A percentile compares a stretch with the other conserved stretches of the same genome.
These are phyloP conservation scores for Hydrocynus forskahlii DNA, from an alignment of 2,797 vertebrate genomes.

Conservation along the genomic window DNA sequence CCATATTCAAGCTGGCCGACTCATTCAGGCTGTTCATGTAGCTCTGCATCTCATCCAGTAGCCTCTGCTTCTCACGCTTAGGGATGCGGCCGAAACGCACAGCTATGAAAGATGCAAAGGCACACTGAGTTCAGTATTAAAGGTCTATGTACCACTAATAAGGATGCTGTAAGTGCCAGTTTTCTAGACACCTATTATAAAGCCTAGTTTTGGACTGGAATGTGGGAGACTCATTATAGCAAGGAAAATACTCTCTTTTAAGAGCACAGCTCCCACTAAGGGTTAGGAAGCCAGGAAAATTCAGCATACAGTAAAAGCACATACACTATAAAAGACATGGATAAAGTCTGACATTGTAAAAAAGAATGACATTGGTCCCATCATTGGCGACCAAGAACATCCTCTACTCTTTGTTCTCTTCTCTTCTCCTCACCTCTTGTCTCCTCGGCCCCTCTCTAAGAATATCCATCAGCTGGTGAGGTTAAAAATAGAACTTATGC, in stretches of 20 bases:
- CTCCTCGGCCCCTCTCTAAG: constrained; percentile 52
- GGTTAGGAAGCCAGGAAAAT: not conserved
- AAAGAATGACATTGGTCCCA: not conserved
- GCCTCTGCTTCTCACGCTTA: constrained; percentile 72
- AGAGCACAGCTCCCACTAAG: too few relatives aligned
- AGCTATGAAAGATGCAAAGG: constrained; percentile 55
- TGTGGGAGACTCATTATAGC: too few relatives aligned
- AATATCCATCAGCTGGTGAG: constrained; percentile 78
- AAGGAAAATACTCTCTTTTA: too few relatives aligned
- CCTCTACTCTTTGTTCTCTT: constrained; percentile 6
- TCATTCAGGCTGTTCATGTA: constrained; percentile 73
- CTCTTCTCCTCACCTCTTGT: constrained; percentile 52
- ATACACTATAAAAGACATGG: not conserved
- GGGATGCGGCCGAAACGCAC: constrained; percentile 74
- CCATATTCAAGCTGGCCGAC: constrained; percentile 56
- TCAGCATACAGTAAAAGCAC: not conserved
- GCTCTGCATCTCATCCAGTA: constrained; percentile 73
- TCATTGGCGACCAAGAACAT: not conserved
- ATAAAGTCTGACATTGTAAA: not conserved
- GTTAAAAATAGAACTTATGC: constrained; percentile 77
- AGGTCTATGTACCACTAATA: not conserved
- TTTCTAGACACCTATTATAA: not conserved
- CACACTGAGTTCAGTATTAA: not conserved
- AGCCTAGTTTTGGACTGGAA: too few relatives aligned
- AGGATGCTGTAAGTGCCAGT: not conserved